A percentile compares a stretch with the other conserved stretches of the same genome.
phyloP scores from a whole-genome alignment of 1,140 invertebrate genomes.

The Drosophila bipectinata region DNA sequence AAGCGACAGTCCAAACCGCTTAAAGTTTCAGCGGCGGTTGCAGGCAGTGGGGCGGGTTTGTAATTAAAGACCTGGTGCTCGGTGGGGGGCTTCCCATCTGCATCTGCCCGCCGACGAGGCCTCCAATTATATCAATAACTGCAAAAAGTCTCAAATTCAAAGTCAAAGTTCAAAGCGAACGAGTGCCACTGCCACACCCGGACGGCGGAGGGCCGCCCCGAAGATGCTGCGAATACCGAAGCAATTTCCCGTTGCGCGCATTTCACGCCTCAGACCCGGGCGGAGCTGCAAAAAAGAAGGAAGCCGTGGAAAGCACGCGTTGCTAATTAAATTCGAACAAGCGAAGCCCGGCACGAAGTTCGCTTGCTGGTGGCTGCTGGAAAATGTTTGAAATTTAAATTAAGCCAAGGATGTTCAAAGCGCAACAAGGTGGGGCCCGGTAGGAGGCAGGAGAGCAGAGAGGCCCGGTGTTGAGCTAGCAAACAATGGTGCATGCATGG shows the following conservation, averaged over 20 bases:
- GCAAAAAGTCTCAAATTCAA: conserved; percentile 52
- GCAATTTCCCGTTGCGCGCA: conserved; percentile 63
- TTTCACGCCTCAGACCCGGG: conserved; percentile 47
- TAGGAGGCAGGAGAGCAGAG: not conserved
- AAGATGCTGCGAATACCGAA: conserved; percentile 32
- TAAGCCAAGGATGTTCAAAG: conserved; percentile 44
- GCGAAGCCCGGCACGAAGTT: conserved; percentile 9
- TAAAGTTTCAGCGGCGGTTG: conserved; percentile 35
- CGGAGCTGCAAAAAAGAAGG: conserved; percentile 69
- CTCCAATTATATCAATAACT: conserved; percentile 48
- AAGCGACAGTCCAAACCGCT: conserved; percentile 10
- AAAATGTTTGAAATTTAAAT: conserved; percentile 77
- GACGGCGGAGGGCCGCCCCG: not conserved
- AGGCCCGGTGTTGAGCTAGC: conserved; percentile 6
- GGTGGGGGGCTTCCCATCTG: not conserved
- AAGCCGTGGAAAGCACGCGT: conserved; percentile 71
- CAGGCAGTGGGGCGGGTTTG: not conserved
- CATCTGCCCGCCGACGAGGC: not conserved
- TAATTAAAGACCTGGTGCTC: conserved; percentile 63
- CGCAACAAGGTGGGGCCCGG: conserved; percentile 4
- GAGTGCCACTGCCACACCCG: not conserved
- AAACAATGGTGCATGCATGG: conserved; percentile 53
- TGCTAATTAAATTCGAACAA: conserved; percentile 75
- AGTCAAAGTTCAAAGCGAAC: conserved; percentile 41
- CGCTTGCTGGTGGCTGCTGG: conserved; percentile 2